phyloP scores from a whole-genome alignment of 2,888 invertebrate species.

The Kuschelorhynchus macadamiae region DNA sequence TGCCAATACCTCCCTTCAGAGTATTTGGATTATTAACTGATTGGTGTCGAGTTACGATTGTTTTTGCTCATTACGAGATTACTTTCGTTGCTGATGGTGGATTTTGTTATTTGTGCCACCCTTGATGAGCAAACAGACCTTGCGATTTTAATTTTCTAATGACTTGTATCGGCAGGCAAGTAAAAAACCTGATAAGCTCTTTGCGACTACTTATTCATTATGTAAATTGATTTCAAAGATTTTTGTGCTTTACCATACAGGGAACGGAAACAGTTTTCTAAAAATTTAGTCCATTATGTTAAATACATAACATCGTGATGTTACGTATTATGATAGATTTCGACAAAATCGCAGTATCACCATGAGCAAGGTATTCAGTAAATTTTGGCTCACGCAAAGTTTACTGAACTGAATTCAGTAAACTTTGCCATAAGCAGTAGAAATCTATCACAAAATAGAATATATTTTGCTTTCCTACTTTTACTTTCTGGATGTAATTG shows the following conservation, averaged over 20 bases:
- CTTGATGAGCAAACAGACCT: slow-evolving; percentile 37
- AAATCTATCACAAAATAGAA: too few relatives aligned
- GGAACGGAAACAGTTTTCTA: too few relatives aligned
- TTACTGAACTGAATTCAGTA: too few relatives aligned
- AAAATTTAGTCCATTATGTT: too few relatives aligned
- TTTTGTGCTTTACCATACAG: neutral
- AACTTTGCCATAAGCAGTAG: too few relatives aligned
- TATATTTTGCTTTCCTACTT: too few relatives aligned
- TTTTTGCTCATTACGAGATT: slow-evolving; percentile 50
- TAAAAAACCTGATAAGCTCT: slow-evolving; percentile 21
- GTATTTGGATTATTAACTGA: slow-evolving; percentile 45
- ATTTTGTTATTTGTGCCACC: slow-evolving; percentile 24
- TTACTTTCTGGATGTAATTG: too few relatives aligned
- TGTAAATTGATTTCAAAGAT: slow-evolving; percentile 39
- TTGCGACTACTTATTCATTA: slow-evolving; percentile 40
- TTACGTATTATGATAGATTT: too few relatives aligned
- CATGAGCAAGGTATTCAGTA: too few relatives aligned
- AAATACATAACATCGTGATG: too few relatives aligned
- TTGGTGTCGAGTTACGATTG: slow-evolving; percentile 49
- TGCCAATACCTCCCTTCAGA: slow-evolving; percentile 15
- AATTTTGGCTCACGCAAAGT: too few relatives aligned
- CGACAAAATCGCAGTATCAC: too few relatives aligned
- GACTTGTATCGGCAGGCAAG: slow-evolving; percentile 26
- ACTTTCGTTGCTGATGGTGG: slow-evolving; percentile 32
- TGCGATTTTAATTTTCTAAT: slow-evolving; percentile 49